A percentile compares a stretch with the other conserved stretches of the same genome.
Conservation (phyloP, 2,888 invertebrate genomes). For the Drosophila multiciliata region DNA sequence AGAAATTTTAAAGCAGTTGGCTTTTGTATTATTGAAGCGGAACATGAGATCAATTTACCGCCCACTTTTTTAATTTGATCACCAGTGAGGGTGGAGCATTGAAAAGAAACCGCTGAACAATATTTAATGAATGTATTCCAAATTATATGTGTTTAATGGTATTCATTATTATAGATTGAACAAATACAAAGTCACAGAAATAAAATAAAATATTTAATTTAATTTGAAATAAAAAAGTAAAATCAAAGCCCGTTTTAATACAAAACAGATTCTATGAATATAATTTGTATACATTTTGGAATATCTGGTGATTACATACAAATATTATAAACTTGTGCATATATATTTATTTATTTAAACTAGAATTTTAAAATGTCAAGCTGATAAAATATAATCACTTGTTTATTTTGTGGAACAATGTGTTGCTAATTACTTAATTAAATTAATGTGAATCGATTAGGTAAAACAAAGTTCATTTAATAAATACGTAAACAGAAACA, state of each 20-base stretch:
- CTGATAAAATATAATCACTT: neutral
- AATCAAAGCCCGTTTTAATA: neutral
- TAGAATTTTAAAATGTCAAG: neutral
- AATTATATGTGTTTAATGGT: neutral
- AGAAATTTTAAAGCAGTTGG: conserved; percentile 26
- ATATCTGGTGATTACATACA: neutral
- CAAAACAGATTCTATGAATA: neutral
- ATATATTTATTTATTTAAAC: neutral
- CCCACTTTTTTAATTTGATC: conserved; percentile 19
- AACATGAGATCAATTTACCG: conserved; percentile 27
- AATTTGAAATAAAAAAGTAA: neutral
- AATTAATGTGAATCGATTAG: neutral
- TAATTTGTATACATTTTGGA: neutral
- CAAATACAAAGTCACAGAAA: neutral
- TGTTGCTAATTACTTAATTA: neutral
- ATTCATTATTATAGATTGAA: neutral
- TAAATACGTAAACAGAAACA: neutral
- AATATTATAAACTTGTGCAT: neutral
- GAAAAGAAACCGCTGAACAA: conserved; percentile 7
- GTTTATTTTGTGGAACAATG: neutral
- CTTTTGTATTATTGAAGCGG: conserved; percentile 40
- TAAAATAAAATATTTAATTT: neutral
- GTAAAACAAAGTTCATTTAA: neutral
- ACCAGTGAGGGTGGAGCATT: conserved; percentile 22
- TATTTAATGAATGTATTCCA: neutral